phyloP scores from a whole-genome alignment of 2,113 vertebrate species.

The Parotia lawesii region DNA sequence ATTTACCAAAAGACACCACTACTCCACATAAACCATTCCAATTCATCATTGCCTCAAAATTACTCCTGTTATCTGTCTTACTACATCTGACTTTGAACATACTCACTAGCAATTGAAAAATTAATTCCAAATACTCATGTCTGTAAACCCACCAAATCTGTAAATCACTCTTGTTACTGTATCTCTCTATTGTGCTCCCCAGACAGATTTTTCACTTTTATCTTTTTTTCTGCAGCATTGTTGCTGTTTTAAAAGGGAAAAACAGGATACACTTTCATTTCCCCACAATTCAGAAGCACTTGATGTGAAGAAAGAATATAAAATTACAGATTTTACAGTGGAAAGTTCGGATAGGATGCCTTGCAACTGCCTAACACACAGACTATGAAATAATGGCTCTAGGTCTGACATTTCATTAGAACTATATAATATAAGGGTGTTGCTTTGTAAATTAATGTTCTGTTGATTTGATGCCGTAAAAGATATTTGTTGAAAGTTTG shows the following conservation, averaged over 20 bases:
- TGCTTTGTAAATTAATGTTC: neutral
- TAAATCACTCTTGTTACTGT: neutral
- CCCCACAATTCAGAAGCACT: neutral
- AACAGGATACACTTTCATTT: neutral
- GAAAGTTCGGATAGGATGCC: neutral
- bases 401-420: neutral
- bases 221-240: neutral
- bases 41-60: neutral
- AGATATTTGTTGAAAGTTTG: neutral
- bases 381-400: neutral
- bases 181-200: neutral
- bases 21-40: neutral
- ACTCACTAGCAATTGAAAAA: neutral
- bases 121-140: neutral
- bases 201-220: neutral
- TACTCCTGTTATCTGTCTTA: neutral
- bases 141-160: neutral
- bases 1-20: neutral
- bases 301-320: neutral
- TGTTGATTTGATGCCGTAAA: neutral
- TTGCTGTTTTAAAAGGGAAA: neutral
- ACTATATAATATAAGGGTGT: neutral
- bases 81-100: neutral
- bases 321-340: neutral
- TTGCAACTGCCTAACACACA: neutral